Percentiles rank a stretch among this genome's conserved stretches.
Evolutionary conservation across 37 sponge, comb jelly and placozoan species (phyloP).

Genomic region (Oscarella lobularis): DNA sequence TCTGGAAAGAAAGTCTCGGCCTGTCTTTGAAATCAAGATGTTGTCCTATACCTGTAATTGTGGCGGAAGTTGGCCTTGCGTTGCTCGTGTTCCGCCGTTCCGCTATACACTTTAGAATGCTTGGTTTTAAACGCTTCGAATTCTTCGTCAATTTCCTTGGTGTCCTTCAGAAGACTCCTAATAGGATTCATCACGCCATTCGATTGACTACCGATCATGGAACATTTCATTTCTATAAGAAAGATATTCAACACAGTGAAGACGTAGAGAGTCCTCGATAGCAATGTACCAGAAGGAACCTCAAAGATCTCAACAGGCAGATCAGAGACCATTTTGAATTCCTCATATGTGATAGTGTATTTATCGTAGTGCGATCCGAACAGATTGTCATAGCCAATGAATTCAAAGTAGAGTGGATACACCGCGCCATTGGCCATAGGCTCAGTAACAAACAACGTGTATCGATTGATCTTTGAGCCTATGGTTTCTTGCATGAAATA

Average conservation of each 20-base stretch:
- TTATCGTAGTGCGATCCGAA: not conserved
- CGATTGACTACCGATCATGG: no score
- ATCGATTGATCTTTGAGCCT: not conserved
- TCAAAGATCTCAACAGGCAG: not conserved
- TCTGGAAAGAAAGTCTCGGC: slow-evolving; percentile 6
- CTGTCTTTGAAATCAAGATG: not conserved
- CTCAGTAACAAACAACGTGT: not conserved
- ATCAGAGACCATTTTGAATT: not conserved
- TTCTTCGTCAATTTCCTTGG: slow-evolving; percentile 14
- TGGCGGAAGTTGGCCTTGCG: slow-evolving; percentile 50
- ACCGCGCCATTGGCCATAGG: not conserved
- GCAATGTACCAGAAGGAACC: no score
- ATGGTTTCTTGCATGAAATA: not conserved
- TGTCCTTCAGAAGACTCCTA: not conserved
- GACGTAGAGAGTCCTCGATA: no score
- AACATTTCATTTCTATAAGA: no score
- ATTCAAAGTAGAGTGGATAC: not conserved
- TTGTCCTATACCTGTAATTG: slow-evolving; percentile 39
- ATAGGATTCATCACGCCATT: not conserved
- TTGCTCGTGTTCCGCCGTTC: slow-evolving; percentile 21
- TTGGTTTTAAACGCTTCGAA: slow-evolving; percentile 56
- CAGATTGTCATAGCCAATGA: not conserved
- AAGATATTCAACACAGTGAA: no score
- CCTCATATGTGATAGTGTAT: not conserved
- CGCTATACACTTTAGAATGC: slow-evolving; percentile 33